Conservation (phyloP, 2,888 invertebrate genomes). For the Falcaria lacertinaria region DNA sequence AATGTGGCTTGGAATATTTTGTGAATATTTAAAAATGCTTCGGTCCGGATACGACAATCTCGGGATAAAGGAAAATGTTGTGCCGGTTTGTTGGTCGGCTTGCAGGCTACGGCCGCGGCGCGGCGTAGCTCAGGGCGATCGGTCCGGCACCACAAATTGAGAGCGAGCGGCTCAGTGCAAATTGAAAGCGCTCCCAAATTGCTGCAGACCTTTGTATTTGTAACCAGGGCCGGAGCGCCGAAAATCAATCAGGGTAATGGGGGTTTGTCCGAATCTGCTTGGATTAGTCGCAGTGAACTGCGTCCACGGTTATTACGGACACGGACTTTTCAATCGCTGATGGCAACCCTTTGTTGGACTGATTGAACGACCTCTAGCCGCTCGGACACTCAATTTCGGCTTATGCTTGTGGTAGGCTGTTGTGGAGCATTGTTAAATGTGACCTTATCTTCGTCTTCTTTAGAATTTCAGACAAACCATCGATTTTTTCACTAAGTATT, state of each 20-base stretch:
- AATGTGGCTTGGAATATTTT: background rate
- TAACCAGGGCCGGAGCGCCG: constrained; percentile 55
- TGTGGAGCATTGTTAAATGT: background rate
- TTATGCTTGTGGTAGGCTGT: constrained; percentile 11
- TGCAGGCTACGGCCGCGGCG: constrained; percentile 12
- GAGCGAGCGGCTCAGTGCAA: constrained; percentile 60
- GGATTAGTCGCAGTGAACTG: constrained; percentile 62
- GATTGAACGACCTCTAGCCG: constrained; percentile 43
- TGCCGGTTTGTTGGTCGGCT: constrained; percentile 2
- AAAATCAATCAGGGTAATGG: constrained; percentile 76
- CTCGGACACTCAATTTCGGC: constrained; percentile 10
- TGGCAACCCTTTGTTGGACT: constrained; percentile 43
- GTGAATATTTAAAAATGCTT: background rate
- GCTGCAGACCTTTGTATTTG: constrained; percentile 70
- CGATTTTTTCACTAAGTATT: too few species aligned
- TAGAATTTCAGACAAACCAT: too few species aligned
- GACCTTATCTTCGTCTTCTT: too few species aligned
- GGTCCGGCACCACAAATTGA: constrained; percentile 56
- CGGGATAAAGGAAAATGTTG: constrained; percentile 7
- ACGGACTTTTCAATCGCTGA: constrained; percentile 45
- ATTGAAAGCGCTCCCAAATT: constrained; percentile 71
- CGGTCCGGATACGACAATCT: background rate
- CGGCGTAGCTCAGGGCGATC: constrained; percentile 25
- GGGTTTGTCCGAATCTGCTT: constrained; percentile 62
- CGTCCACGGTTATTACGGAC: constrained; percentile 28